Evolutionary conservation across 2,113 vertebrate species (phyloP), one percentile per base, ranked within the genome.

Genomic region (Gulo gulo): DNA sequence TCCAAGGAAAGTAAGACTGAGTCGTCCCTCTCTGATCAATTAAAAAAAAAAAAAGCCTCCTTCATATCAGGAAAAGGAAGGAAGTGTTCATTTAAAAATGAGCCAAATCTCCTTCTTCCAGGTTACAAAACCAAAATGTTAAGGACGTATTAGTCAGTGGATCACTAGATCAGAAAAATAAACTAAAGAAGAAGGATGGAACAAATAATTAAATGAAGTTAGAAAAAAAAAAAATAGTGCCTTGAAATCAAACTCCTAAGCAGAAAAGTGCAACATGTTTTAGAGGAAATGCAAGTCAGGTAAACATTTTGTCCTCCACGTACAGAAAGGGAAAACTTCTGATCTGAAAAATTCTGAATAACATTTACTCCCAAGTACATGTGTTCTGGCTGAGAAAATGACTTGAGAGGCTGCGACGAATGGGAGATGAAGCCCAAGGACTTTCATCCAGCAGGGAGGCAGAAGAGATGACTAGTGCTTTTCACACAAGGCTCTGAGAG

Each of bases 321-420:
- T 93, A 12, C 52, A 86, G 57, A 65, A 67, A 85, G 71, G 45
- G 36, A 95, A 94, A 91, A 73, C 13, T 36, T 80, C 67, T 5
- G 26, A 42, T 97, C 36, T 86, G 80, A 97, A 94, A 93, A 87
- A 63, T 80, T 55, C 15, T 57, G 47, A 86, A 26, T 85, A 88
- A 67, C 26, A 29, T 91, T 87, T 76, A 45, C 52, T 78, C 74
- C 80, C 2, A 4, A 59, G 50, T 65, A n/a, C 69, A 29, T 76
- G 31, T 91, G 74, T 57, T 83, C 45, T 61, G 63, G 36, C 74
- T 80, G 50, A 55, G 81, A 94, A 92, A 89, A 93, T 91, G 16
- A n/a, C 57, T 78, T 63, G 39, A 92, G 86, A 2, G 7, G 63
- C 61, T 59, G 79, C n/a, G 2, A 73, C 95, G 92, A 95, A 10